Conservation (phyloP, 64 coral and sea anemone species). For the Orbicella faveolata region DNA sequence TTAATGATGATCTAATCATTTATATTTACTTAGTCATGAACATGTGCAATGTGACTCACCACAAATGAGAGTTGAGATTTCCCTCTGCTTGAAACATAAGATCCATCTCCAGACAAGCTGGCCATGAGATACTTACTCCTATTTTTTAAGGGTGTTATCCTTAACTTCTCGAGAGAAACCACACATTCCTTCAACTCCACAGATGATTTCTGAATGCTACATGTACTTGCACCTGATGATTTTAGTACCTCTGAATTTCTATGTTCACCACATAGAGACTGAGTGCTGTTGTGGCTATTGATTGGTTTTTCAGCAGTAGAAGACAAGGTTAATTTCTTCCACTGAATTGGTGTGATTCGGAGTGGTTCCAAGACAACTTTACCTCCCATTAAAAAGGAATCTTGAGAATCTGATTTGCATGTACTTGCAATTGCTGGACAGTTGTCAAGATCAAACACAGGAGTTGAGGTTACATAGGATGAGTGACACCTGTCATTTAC, state of each 20-base stretch:
- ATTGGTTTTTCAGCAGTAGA: background rate
- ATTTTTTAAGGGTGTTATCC: constrained; percentile 55
- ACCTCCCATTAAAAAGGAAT: background rate
- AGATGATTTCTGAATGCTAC: background rate
- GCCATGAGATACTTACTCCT: constrained; percentile 1
- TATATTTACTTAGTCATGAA: no score
- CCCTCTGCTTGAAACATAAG: background rate
- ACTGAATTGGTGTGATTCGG: constrained; percentile 28
- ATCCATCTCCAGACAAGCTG: background rate
- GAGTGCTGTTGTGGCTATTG: background rate
- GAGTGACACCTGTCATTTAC: background rate
- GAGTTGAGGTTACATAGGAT: constrained; percentile 22
- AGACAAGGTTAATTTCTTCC: background rate
- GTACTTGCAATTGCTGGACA: background rate
- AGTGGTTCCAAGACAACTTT: constrained; percentile 17
- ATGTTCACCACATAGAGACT: background rate
- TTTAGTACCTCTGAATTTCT: background rate
- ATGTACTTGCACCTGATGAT: background rate
- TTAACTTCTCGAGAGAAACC: constrained; percentile 74
- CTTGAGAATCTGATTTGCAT: constrained; percentile 1
- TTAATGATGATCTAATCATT: no score
- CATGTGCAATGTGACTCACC: constrained; percentile 8
- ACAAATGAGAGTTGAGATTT: constrained; percentile 57
- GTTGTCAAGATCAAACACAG: background rate
- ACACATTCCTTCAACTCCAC: constrained; percentile 58